phyloP scores from a whole-genome alignment of 2,888 invertebrate genomes.

The Pristionchus exspectatus region DNA sequence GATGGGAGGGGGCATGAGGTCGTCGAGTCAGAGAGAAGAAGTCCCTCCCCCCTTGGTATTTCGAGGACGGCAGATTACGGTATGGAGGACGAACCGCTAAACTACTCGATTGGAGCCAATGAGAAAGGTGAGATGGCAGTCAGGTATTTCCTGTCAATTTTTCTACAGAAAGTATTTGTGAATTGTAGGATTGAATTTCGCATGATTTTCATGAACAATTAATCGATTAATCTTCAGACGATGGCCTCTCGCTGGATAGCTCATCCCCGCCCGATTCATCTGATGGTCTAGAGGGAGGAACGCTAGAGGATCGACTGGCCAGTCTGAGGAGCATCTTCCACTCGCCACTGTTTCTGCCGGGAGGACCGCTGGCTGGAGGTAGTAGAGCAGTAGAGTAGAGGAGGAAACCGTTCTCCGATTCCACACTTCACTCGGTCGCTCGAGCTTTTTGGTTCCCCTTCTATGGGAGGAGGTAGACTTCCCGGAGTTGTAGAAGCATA shows the following conservation, averaged over 20 bases:
- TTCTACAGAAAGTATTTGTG: no score
- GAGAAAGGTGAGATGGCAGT: conserved; percentile 1
- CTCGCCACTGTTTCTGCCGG: conserved; percentile 63
- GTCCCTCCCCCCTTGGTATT: neutral
- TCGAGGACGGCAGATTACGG: neutral
- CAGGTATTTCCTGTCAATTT: no score
- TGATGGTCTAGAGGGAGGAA: neutral
- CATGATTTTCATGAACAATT: no score
- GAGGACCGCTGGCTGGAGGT: conserved; percentile 52
- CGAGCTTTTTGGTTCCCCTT: no score
- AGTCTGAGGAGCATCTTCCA: conserved; percentile 66
- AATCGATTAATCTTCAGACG: neutral
- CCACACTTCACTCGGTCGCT: no score
- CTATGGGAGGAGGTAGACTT: no score
- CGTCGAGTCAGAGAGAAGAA: neutral
- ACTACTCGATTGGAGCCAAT: conserved; percentile 39
- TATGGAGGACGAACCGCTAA: conserved; percentile 54
- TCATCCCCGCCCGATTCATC: neutral
- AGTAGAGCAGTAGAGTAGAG: neutral
- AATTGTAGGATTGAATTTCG: no score
- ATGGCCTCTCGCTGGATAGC: neutral
- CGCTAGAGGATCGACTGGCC: conserved; percentile 59
- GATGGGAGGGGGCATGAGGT: neutral
- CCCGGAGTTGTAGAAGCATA: no score
- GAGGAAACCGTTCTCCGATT: no score